Evolutionary conservation across 2,113 vertebrate genomes (phyloP), one percentile per base, ranked within the genome.

Genomic region (Ptilonorhynchus violaceus): DNA sequence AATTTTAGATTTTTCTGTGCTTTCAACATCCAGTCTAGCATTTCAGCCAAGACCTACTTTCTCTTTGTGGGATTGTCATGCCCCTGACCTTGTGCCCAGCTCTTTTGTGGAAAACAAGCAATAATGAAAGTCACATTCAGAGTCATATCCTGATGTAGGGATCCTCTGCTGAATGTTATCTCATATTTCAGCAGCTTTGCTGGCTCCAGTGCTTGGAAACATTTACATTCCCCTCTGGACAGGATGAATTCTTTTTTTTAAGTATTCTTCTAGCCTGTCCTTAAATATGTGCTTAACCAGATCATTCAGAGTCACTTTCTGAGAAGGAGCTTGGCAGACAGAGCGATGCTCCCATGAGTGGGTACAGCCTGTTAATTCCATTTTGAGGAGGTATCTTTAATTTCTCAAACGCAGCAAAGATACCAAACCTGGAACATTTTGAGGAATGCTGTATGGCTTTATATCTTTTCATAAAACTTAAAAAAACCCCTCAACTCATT

Each of bases 111-210:
- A 80, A 93, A 92, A 59, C 35, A 92, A 91, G 68, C 31, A 67
- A 27, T 52, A 80, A 75, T 73, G 87, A 66, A 95, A 88, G 59
- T 55, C 94, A 59, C 56, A 67, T 89, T 79, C 58, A 81, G 77
- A 91, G 59, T 42, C 66, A 76, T 47, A 93, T 72, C 60, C 77
- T 78, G 63, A 92, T 49, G 68, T 31, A 75, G 41, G 44, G 20
- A 84, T 74, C 22, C 60, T 94, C 79, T 59, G 27, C 33, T 97
- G 90, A 96, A 96, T 96, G 89, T 95, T 96, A 97, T 95, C 91
- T 92, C 68, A 2, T 15, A 67, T 94, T 96, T 95, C 95, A 96
- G 94, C n/a, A 88, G 74, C 41, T 91, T 85, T 89, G 12, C 77
- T 93, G 94, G 83, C 94, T 94, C 50, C 52, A 88, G 70, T 33